Percentiles rank a stretch among this genome's conserved stretches.
These are phyloP conservation scores for Prenolepis imparis DNA, from an alignment of 2,888 invertebrate genomes.

Conservation along the genomic window DNA sequence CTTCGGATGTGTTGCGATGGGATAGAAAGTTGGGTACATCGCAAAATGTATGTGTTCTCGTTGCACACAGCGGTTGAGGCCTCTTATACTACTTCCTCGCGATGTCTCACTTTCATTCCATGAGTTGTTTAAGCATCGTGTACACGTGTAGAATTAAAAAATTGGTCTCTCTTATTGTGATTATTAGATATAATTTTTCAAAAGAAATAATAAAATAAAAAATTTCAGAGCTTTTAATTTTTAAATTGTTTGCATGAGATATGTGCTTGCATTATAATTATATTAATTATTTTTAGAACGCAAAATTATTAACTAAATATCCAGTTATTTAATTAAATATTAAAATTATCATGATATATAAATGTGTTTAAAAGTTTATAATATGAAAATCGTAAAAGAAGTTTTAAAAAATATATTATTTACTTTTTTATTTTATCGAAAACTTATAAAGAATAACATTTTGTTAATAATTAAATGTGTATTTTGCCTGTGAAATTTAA, in stretches of 20 bases:
- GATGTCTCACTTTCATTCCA: conserved; percentile 46
- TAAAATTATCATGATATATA: not conserved
- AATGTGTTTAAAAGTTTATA: not conserved
- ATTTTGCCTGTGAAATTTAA: not conserved
- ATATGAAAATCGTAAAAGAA: not conserved
- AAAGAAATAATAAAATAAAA: not conserved
- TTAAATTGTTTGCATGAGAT: not conserved
- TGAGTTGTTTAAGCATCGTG: not conserved
- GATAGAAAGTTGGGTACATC: conserved; percentile 49
- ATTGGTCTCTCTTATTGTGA: not conserved
- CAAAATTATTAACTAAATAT: not conserved
- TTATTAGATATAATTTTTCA: not conserved
- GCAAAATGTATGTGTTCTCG: conserved; percentile 44
- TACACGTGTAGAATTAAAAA: conserved; percentile 20
- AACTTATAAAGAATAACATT: not conserved
- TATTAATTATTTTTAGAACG: conserved; percentile 14
- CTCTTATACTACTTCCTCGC: conserved; percentile 24
- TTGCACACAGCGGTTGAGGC: conserved; percentile 25
- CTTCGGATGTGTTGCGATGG: conserved; percentile 38
- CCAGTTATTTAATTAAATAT: not conserved
- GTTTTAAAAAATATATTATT: too few species aligned
- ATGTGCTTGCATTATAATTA: not conserved
- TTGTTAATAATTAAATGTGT: conserved; percentile 15
- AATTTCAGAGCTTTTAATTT: not conserved
- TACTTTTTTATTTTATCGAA: not conserved